Evolutionary conservation across 2,797 vertebrate species (phyloP).

Genomic region (Chaunax sp.): DNA sequence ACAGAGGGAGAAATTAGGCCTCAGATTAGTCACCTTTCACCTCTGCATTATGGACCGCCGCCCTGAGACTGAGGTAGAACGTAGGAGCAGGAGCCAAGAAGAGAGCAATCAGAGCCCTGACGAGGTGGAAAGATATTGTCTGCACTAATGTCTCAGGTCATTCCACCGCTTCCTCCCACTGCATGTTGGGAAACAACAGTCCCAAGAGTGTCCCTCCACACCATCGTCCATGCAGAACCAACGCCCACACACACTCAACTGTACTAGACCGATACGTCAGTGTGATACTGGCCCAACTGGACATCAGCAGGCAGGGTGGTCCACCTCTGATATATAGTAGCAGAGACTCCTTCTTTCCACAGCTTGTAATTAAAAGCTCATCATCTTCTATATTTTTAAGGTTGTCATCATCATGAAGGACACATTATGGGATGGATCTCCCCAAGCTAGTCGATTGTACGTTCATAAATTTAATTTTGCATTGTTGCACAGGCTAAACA

Average conservation of each 20-base stretch:
- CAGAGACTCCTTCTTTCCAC: background rate
- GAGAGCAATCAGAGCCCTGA: slow-evolving; percentile 52
- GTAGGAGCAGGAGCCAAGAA: slow-evolving; percentile 52
- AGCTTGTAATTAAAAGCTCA: background rate
- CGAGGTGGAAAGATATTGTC: slow-evolving; percentile 57
- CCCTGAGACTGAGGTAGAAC: slow-evolving; percentile 44
- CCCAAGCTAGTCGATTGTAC: too few species aligned
- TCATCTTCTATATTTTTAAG: background rate
- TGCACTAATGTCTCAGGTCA: slow-evolving; percentile 62
- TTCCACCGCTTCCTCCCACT: slow-evolving; percentile 64
- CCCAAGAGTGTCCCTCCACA: slow-evolving; percentile 51
- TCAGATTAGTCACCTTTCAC: slow-evolving; percentile 64
- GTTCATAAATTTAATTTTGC: too few species aligned
- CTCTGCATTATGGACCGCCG: slow-evolving; percentile 52
- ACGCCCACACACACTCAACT: slow-evolving; percentile 18
- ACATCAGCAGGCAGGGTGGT: background rate
- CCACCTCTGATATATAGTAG: background rate
- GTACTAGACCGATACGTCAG: slow-evolving; percentile 7
- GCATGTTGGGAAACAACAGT: slow-evolving; percentile 60
- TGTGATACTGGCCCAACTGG: background rate
- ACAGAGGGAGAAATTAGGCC: slow-evolving; percentile 47
- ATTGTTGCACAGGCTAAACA: too few species aligned
- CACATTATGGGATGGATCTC: too few species aligned
- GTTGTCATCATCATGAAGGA: background rate
- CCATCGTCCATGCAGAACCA: slow-evolving; percentile 25